Evolutionary conservation across 2,113 vertebrate species (phyloP).

Genomic region (Tachysurus fulvidraco): DNA sequence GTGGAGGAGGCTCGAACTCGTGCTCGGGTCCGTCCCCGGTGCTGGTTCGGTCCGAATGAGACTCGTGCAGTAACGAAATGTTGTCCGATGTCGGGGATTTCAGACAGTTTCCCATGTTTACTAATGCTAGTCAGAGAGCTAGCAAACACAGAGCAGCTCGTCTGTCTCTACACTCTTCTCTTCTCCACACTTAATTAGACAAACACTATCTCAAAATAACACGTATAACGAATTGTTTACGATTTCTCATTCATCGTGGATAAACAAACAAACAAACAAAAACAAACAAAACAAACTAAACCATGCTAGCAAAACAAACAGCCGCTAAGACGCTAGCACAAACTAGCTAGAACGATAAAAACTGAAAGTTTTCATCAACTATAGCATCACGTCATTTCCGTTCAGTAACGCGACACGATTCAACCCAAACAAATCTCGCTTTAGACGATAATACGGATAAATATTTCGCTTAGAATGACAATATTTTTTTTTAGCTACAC

Average conservation of each 20-base stretch:
- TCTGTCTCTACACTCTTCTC: not conserved
- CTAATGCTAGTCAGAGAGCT: not conserved
- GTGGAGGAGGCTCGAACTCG: slow-evolving; percentile 91
- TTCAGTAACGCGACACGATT: not conserved
- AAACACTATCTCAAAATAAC: not conserved
- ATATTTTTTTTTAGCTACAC: not conserved
- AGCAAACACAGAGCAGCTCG: not conserved
- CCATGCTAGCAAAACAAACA: not conserved
- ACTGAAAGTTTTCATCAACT: not conserved
- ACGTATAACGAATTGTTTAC: not conserved
- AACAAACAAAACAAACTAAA: not conserved
- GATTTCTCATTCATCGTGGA: not conserved
- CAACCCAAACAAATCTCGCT: not conserved
- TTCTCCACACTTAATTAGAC: not conserved
- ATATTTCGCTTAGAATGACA: not conserved
- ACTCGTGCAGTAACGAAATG: slow-evolving; percentile 91
- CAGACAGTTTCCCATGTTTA: slow-evolving; percentile 88
- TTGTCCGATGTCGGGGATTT: slow-evolving; percentile 92
- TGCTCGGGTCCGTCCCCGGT: slow-evolving; percentile 87
- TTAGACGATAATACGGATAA: not conserved
- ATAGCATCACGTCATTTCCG: not conserved
- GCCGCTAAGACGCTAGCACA: not conserved
- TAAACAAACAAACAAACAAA: too few relatives aligned
- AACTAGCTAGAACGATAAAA: not conserved
- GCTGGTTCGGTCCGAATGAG: slow-evolving; percentile 89